Conservation (phyloP, 2,113 vertebrate species). For the Notothenia coriiceps region DNA sequence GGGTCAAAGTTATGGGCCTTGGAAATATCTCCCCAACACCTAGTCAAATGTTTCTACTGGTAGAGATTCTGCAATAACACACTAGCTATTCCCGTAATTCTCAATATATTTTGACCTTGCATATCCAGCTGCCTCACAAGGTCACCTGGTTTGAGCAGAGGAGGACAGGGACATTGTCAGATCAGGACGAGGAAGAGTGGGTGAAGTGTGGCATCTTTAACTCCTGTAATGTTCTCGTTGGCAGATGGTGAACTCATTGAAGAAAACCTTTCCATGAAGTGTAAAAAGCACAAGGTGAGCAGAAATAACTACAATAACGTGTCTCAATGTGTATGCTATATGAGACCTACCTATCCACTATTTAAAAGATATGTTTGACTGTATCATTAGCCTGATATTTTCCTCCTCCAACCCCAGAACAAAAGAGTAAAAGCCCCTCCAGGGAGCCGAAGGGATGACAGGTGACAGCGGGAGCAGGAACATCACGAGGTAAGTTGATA, state of each 20-base stretch:
- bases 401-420: slow-evolving; percentile 65
- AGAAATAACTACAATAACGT: not conserved
- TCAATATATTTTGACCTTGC: too few relatives aligned
- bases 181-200: slow-evolving; percentile 17
- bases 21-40: too few relatives aligned
- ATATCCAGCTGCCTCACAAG: too few relatives aligned
- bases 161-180: too few relatives aligned
- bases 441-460: slow-evolving; percentile 61
- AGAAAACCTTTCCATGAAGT: slow-evolving; percentile 87
- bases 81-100: too few relatives aligned
- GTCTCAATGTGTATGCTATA: not conserved
- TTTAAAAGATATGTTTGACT: not conserved
- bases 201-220: slow-evolving; percentile 6
- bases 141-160: too few relatives aligned
- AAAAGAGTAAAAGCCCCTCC: slow-evolving; percentile 79
- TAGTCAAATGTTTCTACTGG: too few relatives aligned
- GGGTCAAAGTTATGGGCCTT: too few relatives aligned
- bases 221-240: slow-evolving; percentile 43
- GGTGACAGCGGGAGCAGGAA: slow-evolving; percentile 65
- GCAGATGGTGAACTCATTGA: slow-evolving; percentile 83
- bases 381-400: not conserved
- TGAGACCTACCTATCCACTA: not conserved
- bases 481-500: slow-evolving; percentile 62
- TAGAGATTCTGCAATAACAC: too few relatives aligned
- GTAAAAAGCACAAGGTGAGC: slow-evolving; percentile 87